phyloP scores from a whole-genome alignment of 1,140 invertebrate genomes.

The Lepeophtheirus salmonis region DNA sequence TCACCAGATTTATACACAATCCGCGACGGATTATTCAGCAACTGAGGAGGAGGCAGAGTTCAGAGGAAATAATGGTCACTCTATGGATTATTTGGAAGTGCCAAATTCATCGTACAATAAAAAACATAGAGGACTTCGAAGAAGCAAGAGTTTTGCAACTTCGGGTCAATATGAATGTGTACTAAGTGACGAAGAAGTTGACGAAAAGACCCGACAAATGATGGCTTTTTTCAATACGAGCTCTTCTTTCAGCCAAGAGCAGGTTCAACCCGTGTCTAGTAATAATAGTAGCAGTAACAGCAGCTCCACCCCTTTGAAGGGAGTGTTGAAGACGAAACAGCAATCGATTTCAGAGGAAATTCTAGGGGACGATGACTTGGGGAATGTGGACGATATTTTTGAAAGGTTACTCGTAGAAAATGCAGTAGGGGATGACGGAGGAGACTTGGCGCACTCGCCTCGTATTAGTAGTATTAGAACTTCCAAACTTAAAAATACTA shows the following conservation, averaged over 20 bases:
- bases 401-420: constrained; percentile 1
- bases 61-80: too few relatives aligned
- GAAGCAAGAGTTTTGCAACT: constrained; percentile 13
- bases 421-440: background rate
- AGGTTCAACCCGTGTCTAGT: too few relatives aligned
- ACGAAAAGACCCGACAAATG: constrained; percentile 2
- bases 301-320: background rate
- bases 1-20: constrained; percentile 16
- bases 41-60: constrained; percentile 14
- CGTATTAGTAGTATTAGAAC: too few relatives aligned
- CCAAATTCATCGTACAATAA: background rate
- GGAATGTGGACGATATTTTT: constrained; percentile 11
- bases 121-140: background rate
- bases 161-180: constrained; percentile 15
- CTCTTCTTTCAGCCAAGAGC: too few relatives aligned
- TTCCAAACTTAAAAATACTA: too few relatives aligned
- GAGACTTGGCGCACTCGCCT: background rate
- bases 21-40: constrained; percentile 13
- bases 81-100: background rate
- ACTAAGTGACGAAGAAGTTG: background rate
- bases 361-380: constrained; percentile 12
- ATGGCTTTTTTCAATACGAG: constrained; percentile 14
- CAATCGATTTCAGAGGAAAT: constrained; percentile 6
- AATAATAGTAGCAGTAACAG: background rate
- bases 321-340: background rate